Conservation (phyloP, 2,113 vertebrate genomes). For the Cynopterus brachyotis region DNA sequence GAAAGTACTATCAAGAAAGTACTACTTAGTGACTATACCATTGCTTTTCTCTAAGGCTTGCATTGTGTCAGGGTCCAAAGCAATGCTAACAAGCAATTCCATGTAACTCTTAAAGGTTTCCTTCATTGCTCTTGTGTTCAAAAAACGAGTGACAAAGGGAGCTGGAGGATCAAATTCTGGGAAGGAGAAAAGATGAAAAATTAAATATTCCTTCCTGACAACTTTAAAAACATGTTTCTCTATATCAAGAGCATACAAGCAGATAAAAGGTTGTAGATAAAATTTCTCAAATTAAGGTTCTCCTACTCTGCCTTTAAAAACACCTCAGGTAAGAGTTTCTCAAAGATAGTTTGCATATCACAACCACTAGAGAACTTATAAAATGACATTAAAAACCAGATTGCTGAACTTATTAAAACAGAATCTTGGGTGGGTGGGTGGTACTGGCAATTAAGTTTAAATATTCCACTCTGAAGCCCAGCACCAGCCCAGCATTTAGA, state of each 20-base stretch:
- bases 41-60: constrained; percentile 93
- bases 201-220: neutral
- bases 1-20: constrained; percentile 45
- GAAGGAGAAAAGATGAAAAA: constrained; percentile 62
- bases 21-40: constrained; percentile 84
- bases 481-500: neutral
- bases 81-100: constrained; percentile 95
- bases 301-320: neutral
- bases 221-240: constrained; percentile 4
- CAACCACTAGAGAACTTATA: neutral
- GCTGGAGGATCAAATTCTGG: constrained; percentile 90
- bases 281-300: constrained; percentile 1
- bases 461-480: neutral
- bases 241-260: neutral
- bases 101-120: constrained; percentile 98
- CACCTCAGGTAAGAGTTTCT: neutral
- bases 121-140: constrained; percentile 97
- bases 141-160: constrained; percentile 91
- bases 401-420: neutral
- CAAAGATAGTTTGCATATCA: neutral
- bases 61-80: constrained; percentile 94
- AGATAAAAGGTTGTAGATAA: neutral
- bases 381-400: neutral
- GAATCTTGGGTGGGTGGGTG: neutral
- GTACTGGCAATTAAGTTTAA: neutral